A percentile compares a stretch with the other conserved stretches of the same genome.
Evolutionary conservation across 2,888 invertebrate species (phyloP).

Genomic region (Branchellion lobata): DNA sequence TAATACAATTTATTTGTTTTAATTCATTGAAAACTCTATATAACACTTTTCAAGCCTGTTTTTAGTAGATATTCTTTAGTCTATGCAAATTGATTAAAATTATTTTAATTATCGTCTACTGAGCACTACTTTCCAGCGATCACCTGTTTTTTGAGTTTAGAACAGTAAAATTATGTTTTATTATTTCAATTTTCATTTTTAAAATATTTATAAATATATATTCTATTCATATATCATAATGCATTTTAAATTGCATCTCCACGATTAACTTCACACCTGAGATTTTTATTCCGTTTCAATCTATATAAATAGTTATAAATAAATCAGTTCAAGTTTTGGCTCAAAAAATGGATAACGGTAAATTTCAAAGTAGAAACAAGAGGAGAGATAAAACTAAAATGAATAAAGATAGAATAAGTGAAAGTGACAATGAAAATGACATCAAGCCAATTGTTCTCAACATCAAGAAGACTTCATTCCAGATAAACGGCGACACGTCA

Average conservation of each 20-base stretch:
- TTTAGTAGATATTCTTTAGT: constrained; percentile 1
- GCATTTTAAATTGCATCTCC: background rate
- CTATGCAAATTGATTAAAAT: constrained; percentile 1
- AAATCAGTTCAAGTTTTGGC: too few species aligned
- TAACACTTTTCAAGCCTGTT: too few species aligned
- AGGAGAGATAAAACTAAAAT: background rate
- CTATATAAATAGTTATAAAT: too few species aligned
- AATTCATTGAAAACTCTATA: too few species aligned
- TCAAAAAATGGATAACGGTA: background rate
- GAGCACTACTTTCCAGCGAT: background rate
- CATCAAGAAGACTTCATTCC: background rate
- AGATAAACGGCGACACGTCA: background rate
- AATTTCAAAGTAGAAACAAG: background rate
- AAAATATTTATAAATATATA: background rate
- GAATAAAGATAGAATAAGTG: background rate
- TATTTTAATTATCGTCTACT: constrained; percentile 7
- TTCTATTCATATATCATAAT: background rate
- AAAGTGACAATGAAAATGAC: constrained; percentile 1
- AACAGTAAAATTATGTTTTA: too few species aligned
- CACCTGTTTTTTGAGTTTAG: background rate
- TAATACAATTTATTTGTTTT: too few species aligned
- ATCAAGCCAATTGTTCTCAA: background rate
- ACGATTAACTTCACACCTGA: too few species aligned
- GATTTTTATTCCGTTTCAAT: too few species aligned
- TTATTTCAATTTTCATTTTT: background rate